A percentile compares a stretch with the other conserved stretches of the same genome.
Evolutionary conservation across 53 echinoderm and acorn worm species (phyloP).

Genomic region (Paracentrotus lividus): DNA sequence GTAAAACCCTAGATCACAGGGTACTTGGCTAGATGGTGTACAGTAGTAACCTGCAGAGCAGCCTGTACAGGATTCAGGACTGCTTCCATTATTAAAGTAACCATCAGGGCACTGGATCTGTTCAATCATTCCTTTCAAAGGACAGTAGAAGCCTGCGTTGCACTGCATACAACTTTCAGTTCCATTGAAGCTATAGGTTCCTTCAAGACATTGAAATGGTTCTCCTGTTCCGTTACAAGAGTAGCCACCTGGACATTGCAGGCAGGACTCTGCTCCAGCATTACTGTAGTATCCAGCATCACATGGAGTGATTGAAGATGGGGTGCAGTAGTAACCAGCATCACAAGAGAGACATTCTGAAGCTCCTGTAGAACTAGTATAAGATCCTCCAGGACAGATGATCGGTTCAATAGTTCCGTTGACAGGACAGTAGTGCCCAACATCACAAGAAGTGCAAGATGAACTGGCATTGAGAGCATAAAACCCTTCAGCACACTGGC

Average conservation of each 20-base stretch:
- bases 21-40: slow-evolving; percentile 68
- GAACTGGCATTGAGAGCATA: slow-evolving; percentile 88
- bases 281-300: slow-evolving; percentile 82
- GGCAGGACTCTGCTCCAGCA: slow-evolving; percentile 81
- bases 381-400: slow-evolving; percentile 86
- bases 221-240: slow-evolving; percentile 80
- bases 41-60: slow-evolving; percentile 89
- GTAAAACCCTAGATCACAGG: slow-evolving; percentile 86
- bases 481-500: slow-evolving; percentile 74
- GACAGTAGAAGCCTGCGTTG: slow-evolving; percentile 86
- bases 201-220: slow-evolving; percentile 71
- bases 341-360: slow-evolving; percentile 73
- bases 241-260: slow-evolving; percentile 89
- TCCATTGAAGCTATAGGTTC: slow-evolving; percentile 79
- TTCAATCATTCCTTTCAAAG: slow-evolving; percentile 66
- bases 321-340: slow-evolving; percentile 84
- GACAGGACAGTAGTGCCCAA: slow-evolving; percentile 84
- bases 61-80: slow-evolving; percentile 66
- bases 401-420: slow-evolving; percentile 81
- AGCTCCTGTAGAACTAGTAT: slow-evolving; percentile 72
- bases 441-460: slow-evolving; percentile 77
- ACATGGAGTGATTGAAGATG: slow-evolving; percentile 76
- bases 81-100: slow-evolving; percentile 63
- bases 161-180: slow-evolving; percentile 76
- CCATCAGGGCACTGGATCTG: slow-evolving; percentile 78